phyloP scores from a whole-genome alignment of 2,113 vertebrate genomes.

The Pandion haliaetus region DNA sequence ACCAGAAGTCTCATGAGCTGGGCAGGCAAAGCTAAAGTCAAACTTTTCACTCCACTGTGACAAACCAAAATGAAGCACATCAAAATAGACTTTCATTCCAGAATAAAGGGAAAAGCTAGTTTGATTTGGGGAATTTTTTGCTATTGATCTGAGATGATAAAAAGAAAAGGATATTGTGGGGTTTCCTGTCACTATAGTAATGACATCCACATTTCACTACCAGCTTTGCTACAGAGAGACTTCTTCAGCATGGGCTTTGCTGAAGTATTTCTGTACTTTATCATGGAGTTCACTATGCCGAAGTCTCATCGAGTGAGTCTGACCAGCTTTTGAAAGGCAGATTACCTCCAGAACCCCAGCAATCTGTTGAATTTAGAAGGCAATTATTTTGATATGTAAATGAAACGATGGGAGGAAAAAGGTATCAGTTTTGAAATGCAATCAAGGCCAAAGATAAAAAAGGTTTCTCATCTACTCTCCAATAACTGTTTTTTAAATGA shows the following conservation, averaged over 20 bases:
- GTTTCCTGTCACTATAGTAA: background rate
- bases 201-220: background rate
- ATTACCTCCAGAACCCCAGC: background rate
- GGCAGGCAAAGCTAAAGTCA: background rate
- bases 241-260: background rate
- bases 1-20: background rate
- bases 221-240: background rate
- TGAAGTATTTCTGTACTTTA: background rate
- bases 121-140: background rate
- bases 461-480: background rate
- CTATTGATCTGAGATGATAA: background rate
- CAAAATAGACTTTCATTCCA: background rate
- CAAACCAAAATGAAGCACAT: background rate
- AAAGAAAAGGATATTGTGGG: background rate
- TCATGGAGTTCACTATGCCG: background rate
- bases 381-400: constrained; percentile 47
- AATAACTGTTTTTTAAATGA: constrained; percentile 19
- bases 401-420: background rate
- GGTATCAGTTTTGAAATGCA: background rate
- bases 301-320: background rate
- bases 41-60: background rate
- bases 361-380: background rate
- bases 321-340: background rate
- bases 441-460: constrained; percentile 13
- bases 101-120: background rate